Evolutionary conservation across 2,113 vertebrate species (phyloP), one percentile per base, ranked within the genome.

Genomic region (Rattus rattus): DNA sequence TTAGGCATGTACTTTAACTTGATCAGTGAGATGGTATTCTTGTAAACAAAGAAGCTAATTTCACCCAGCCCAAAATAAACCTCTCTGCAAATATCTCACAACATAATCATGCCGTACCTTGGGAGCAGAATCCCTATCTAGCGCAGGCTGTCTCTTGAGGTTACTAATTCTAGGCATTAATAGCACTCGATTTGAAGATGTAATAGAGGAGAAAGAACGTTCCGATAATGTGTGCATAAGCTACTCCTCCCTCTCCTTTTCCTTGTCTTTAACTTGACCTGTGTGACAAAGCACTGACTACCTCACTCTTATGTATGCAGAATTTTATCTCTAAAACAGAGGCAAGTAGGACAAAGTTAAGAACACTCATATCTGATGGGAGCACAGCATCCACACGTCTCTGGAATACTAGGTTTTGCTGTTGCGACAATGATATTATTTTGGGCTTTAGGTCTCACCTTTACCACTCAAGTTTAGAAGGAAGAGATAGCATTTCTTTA

Each of bases 1-100:
- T 98, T 98, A 98, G 96, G 97, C 75, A 0, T 97, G 95, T 97
- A 97, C 96, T 98, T 98, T 97, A 96, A 88, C 95, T 98, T 96
- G 95, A 98, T 98, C 97, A 95, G 97, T 97, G 97, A 98, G 88
- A 91, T 96, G 90, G 85, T 98, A 97, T 98, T 98, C 98, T 98
- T 98, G 95, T 98, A 98, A 98, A 98, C 97, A 98, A 98, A 98
- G 97, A 96, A 63, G 17, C 93, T 98, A 98, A 98, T 98, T 98
- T 98, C 97, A 97, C 81, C 91, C 70, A 94, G 92, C 98, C 98
- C 94, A 96, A 96, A 98, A 98, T 98, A 98, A 98, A 98, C 88
- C 92, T 92, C 61, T 97, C 79, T 93, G 94, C 97, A 98, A 98
- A 98, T 98, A 98, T 96, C 97, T 97, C 95, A 94, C 97, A 86